Evolutionary conservation across 2,888 invertebrate species (phyloP).

Genomic region (Pseudococcus viburni): DNA sequence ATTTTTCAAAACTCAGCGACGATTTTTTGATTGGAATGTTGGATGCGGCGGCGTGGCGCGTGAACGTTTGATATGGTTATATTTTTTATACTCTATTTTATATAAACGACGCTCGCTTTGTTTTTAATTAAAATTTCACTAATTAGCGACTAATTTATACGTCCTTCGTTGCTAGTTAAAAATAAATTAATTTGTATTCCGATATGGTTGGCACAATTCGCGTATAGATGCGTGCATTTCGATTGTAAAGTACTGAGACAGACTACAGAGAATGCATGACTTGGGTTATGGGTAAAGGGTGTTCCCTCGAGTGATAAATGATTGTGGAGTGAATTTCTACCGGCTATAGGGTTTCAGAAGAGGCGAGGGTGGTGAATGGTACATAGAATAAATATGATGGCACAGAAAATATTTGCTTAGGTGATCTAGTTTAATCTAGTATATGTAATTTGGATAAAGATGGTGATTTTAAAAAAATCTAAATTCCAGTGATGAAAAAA

Average conservation of each 20-base stretch:
- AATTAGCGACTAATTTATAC: conserved; percentile 52
- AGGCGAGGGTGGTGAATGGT: background rate
- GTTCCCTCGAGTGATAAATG: background rate
- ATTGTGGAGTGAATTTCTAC: background rate
- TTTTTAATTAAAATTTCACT: conserved; percentile 56
- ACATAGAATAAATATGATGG: background rate
- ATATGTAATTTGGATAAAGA: background rate
- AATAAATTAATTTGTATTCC: conserved; percentile 56
- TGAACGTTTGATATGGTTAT: background rate
- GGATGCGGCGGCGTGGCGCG: background rate
- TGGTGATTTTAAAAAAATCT: too few relatives aligned
- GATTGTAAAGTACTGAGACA: background rate
- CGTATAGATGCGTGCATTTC: conserved; percentile 24
- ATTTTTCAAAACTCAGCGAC: background rate
- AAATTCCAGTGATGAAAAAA: too few relatives aligned
- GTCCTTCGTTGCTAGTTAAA: conserved; percentile 52
- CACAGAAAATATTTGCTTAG: background rate
- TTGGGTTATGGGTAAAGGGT: background rate
- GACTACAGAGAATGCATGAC: background rate
- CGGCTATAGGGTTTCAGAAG: background rate
- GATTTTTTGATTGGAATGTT: conserved; percentile 31
- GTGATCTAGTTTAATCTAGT: background rate
- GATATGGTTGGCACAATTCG: conserved; percentile 33
- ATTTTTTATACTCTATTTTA: background rate
- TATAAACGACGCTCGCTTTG: conserved; percentile 24